Base-by-base conservation (phyloP, 2,888 invertebrate genomes). In the Caenorhabditis drosophilae region DNA sequence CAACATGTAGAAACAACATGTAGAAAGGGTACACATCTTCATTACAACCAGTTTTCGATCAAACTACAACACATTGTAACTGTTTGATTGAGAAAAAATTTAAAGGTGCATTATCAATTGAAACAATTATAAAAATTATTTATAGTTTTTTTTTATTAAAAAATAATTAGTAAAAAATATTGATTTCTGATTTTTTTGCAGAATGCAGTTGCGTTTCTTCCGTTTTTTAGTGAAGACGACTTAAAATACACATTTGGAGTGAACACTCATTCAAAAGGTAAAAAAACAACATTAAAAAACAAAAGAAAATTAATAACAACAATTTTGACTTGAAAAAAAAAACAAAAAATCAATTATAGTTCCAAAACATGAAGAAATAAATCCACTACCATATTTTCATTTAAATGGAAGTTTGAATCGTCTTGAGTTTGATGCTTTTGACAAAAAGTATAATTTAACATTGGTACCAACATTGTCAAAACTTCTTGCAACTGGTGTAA, bases 241-340 rank as follows among this genome's bases (percentile, higher is more conserved):
- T 73, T 82, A 46, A 73, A 75, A 51, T 82, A 81, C 59, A 82
- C 82, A 42, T 82, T 82, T 54, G 82, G 82, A 34, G 81, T 82
- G 26, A 57, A 72, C 18, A 58, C 62, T 11, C 59, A 75, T 41
- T 52, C 45, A n/a, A 50, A 75, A 55, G 76, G 77, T 71, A 53
- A n/a, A 42, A 12, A 27, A 15, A 12, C n/a, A n/a, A 31, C 20
- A 18, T 31, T 11, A 42, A 18, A 48, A 15, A 45, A 31, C 9
- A 9, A n/a, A n/a, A n/a, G n/a, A n/a, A n/a, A n/a, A n/a, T n/a
- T n/a, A n/a, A n/a, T n/a, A n/a, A n/a, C n/a, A n/a, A n/a, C n/a
- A n/a, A n/a, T n/a, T n/a, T n/a, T n/a, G n/a, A n/a, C n/a, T n/a
- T n/a, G n/a, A n/a, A n/a, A n/a, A n/a, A n/a, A n/a, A n/a, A n/a